phyloP scores from a whole-genome alignment of 2,888 invertebrate species.

The Morinoia aosen region DNA sequence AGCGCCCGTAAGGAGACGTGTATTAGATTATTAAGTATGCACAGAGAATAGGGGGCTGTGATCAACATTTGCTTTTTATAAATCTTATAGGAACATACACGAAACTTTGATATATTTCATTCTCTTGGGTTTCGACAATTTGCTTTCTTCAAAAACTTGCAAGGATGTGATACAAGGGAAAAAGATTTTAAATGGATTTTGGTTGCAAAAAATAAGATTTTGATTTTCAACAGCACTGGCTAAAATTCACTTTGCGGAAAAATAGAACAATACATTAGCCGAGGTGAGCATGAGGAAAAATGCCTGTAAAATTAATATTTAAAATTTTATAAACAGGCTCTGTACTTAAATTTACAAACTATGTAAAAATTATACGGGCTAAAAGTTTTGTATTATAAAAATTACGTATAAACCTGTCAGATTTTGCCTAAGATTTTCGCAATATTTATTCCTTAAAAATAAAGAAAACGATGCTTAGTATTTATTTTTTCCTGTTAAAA shows the following conservation, averaged over 20 bases:
- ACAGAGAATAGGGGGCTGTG: neutral
- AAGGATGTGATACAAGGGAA: neutral
- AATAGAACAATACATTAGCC: neutral
- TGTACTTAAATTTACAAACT: neutral
- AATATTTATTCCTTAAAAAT: neutral
- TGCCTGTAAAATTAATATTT: neutral
- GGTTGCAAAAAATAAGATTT: neutral
- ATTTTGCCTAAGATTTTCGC: neutral
- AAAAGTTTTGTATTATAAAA: neutral
- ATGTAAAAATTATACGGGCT: neutral
- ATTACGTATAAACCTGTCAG: neutral
- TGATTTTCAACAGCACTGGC: too few species aligned
- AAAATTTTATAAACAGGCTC: neutral
- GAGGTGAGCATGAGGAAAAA: neutral
- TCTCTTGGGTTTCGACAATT: neutral
- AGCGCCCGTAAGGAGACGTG: neutral
- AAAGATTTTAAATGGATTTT: neutral
- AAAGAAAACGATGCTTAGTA: neutral
- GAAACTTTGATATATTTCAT: neutral
- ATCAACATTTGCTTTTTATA: neutral
- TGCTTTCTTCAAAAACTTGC: neutral
- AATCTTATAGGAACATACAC: neutral
- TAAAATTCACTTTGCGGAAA: neutral
- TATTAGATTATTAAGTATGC: too few species aligned
- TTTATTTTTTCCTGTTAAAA: neutral